phyloP scores from a whole-genome alignment of 92 coral and sea anemone genomes.

The Epizoanthus fatuus region DNA sequence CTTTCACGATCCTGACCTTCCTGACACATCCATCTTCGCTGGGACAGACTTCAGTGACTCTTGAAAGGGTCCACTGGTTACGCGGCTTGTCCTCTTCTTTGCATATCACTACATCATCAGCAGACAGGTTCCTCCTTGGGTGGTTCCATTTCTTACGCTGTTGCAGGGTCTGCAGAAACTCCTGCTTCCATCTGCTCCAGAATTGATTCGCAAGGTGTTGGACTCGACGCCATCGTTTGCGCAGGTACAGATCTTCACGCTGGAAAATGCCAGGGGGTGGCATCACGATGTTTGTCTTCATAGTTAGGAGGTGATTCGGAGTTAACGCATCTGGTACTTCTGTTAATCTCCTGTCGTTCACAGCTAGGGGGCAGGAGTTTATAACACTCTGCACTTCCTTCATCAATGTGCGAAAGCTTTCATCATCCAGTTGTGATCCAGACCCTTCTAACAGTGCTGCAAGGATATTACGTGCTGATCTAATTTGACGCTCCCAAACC shows the following conservation, averaged over 20 bases:
- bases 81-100: slow-evolving; percentile 26
- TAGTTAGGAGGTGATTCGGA: slow-evolving; percentile 51
- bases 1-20: slow-evolving; percentile 9
- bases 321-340: slow-evolving; percentile 30
- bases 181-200: slow-evolving; percentile 43
- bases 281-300: slow-evolving; percentile 47
- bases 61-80: background rate
- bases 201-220: slow-evolving; percentile 28
- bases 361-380: slow-evolving; percentile 51
- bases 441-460: slow-evolving; percentile 28
- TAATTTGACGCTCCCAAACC: slow-evolving; percentile 56
- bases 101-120: background rate
- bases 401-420: slow-evolving; percentile 53
- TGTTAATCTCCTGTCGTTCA: slow-evolving; percentile 7
- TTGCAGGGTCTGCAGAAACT: slow-evolving; percentile 30
- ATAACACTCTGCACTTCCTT: slow-evolving; percentile 50
- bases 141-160: background rate
- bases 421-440: slow-evolving; percentile 54
- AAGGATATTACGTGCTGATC: slow-evolving; percentile 42
- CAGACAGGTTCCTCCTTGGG: background rate
- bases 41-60: too few species aligned
- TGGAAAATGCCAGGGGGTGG: slow-evolving; percentile 61
- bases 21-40: slow-evolving; percentile 32
- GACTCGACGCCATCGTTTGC: slow-evolving; percentile 27
- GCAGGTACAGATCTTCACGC: slow-evolving; percentile 22